These are phyloP conservation scores for Lamellibrachia columna DNA, from an alignment of 2,888 invertebrate genomes.

Conservation along the genomic window DNA sequence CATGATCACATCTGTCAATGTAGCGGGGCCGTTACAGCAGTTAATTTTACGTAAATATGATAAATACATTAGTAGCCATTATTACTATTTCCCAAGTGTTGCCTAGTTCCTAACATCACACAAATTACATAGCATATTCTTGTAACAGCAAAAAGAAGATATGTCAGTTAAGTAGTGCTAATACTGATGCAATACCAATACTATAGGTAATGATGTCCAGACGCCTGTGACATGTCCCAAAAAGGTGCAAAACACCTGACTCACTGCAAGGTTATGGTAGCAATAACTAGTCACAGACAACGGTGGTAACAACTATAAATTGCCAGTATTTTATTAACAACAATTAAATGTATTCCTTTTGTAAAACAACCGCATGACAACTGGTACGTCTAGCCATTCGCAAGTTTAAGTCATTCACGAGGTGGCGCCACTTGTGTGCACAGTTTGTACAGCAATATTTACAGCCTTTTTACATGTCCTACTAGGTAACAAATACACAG, in stretches of 20 bases:
- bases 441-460: not conserved
- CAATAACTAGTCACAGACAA: not conserved
- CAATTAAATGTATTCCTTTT: not conserved
- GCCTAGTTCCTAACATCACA: not conserved
- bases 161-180: not conserved
- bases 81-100: not conserved
- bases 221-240: not conserved
- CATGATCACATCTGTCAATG: not conserved
- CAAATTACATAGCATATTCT: not conserved
- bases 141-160: not conserved
- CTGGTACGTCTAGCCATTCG: not conserved
- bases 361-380: not conserved
- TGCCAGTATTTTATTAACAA: not conserved
- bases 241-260: not conserved
- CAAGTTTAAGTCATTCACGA: not conserved
- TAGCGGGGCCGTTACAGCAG: not conserved
- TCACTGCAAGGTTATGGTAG: not conserved
- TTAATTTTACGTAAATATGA: not conserved
- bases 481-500: not conserved
- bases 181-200: not conserved
- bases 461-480: not conserved
- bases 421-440: not conserved
- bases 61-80: not conserved
- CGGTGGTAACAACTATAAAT: not conserved
- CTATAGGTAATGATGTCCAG: not conserved